Evolutionary conservation across 1,140 invertebrate species (phyloP), one percentile per base, ranked within the genome.

Genomic region (Ridgeia piscesae): DNA sequence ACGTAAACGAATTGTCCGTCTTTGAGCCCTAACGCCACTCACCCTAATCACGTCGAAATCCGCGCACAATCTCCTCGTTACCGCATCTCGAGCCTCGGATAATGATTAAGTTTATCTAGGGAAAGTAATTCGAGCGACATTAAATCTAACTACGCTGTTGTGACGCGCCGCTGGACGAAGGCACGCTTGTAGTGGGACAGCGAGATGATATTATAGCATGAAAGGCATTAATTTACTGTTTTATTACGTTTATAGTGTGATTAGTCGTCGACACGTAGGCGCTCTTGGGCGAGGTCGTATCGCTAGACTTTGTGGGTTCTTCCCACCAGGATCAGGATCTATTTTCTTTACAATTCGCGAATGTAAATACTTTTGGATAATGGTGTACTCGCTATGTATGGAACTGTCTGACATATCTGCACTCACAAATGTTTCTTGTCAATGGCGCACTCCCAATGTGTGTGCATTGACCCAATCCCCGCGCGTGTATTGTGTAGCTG

Each of bases 211-310:
- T 77, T 77, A 77, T 77, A 9, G 2, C 11, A 77, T 77, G 58
- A 77, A 77, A 77, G 58, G 58, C 48, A 77, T 77, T 77, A 77
- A 77, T 77, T 77, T 77, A 77, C 58, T 77, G 8, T 8, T 77
- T 77, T 77, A 77, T 77, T 77, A 77, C 58, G 58, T 77, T 77
- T 77, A 77, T 77, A 77, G 58, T 77, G 58, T 77, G 58, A 77
- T 77, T 77, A 77, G 6, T 21, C 27, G 58, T 17, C 58, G 58
- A 77, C 58, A 77, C 58, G 58, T 77, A 31, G 58, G 17, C 58
- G 27, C 58, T 4, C 11, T n/a, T 31, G 58, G 58, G 58, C 58
- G 58, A 77, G 2, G 58, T 9, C 0, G 58, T 77, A 21, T 17
- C 27, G 58, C 27, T 77, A 77, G 58, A 9, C 58, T 77, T 77